Conservation (phyloP, 2,797 vertebrate species). For the Dromococcyx pavoninus region DNA sequence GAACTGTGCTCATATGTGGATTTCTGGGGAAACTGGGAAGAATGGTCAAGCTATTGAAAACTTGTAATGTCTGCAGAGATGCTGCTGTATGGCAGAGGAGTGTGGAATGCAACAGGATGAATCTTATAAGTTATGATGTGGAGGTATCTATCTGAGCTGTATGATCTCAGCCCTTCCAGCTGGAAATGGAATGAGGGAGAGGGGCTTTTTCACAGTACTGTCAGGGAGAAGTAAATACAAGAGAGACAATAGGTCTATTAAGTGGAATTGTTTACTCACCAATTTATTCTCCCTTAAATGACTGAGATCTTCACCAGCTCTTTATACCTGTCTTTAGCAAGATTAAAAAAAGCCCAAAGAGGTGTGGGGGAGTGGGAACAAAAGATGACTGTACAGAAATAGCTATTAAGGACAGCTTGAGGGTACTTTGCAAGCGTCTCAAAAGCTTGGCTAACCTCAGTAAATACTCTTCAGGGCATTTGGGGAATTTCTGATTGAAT, state of each 20-base stretch:
- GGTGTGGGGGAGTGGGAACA: neutral
- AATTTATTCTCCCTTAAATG: neutral
- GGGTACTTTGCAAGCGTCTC: neutral
- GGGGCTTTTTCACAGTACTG: neutral
- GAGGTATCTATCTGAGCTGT: neutral
- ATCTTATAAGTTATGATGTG: neutral
- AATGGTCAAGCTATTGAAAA: neutral
- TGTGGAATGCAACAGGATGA: neutral
- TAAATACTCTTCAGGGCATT: neutral
- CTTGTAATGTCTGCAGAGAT: neutral
- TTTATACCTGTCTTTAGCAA: slow-evolving; percentile 11
- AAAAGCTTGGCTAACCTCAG: slow-evolving; percentile 1
- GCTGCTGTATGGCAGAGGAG: neutral
- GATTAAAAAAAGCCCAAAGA: neutral
- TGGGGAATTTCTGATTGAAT: neutral
- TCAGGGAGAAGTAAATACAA: neutral
- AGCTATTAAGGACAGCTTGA: slow-evolving; percentile 2
- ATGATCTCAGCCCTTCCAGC: neutral
- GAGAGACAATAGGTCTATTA: slow-evolving; percentile 5
- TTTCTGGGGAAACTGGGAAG: neutral
- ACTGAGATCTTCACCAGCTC: slow-evolving; percentile 1
- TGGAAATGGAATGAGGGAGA: neutral
- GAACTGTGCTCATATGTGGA: neutral
- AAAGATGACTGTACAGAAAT: neutral
- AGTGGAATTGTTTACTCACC: slow-evolving; percentile 32